Base-by-base conservation (phyloP, 2,888 invertebrate genomes). In the Sussaba pulchella region DNA sequence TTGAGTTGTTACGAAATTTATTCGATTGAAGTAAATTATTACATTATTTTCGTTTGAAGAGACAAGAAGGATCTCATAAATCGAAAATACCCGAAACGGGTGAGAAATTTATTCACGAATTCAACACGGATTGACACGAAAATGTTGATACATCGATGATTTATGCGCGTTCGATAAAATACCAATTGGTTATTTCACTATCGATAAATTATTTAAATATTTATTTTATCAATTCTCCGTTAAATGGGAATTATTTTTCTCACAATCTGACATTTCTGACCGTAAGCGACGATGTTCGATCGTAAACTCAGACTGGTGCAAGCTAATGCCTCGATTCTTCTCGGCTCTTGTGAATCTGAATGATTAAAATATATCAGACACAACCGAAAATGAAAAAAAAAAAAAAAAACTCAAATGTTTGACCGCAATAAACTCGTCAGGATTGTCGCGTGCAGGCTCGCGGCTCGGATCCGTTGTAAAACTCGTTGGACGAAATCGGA, bases 381-480 rank as follows among this genome's bases (percentile, higher is more conserved):
- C 21, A 41, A 41, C 10, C 36, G 21, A 21, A 61, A 31, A 31
- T 31, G 31, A 31, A 31, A 31, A 31, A 31, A 2, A 5, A 2
- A 6, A 31, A 31, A 31, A 31, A 31, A 31, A 41, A 59, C 9
- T 54, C 52, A 57, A 57, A 36, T 17, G 31, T 31, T 36, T 9
- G n/a, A 36, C 17, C 31, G 57, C 57, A 57, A 57, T 57, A 31
- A 57, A 57, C 8, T 57, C 57, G 31, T 57, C 14, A 57, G 9
- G 31, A 57, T 57, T 57, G 57, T 57, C 57, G 36, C 36, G 14
- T 8, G 31, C 36, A 1, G 47, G 8, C 10, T 50, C 2, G 2
- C 57, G 17, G 36, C 57, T 59, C 57, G 36, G 57, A 17, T 36
- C n/a, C n/a, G n/a, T n/a, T n/a, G n/a, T n/a, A n/a, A n/a, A n/a